These are phyloP conservation scores for Rhabdophis nuchalis DNA, from an alignment of 2,797 vertebrate species.

Conservation along the genomic window DNA sequence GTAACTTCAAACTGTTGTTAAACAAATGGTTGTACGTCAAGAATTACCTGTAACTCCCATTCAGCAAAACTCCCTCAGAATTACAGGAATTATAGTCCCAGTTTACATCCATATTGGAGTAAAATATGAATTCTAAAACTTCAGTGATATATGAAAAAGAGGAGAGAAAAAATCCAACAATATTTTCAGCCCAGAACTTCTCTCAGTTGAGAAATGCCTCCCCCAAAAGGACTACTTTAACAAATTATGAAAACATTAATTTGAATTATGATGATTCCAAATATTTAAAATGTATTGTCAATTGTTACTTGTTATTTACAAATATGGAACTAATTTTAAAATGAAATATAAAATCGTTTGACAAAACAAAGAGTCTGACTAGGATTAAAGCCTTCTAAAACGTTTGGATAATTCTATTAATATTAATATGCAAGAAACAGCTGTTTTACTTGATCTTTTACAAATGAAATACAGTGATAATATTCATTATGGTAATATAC, in stretches of 20 bases:
- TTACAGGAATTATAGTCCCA: neutral
- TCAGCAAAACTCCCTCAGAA: neutral
- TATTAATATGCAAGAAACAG: neutral
- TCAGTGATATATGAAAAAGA: neutral
- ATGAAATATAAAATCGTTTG: neutral
- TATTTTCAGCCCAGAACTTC: neutral
- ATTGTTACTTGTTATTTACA: neutral
- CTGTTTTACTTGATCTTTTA: neutral
- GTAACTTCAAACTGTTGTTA: neutral
- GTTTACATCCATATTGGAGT: neutral
- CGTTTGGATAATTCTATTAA: neutral
- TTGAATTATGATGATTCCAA: neutral
- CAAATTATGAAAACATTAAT: neutral
- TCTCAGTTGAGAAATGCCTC: neutral
- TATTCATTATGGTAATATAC: neutral
- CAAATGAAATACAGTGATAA: neutral
- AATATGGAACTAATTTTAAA: neutral
- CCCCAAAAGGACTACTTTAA: neutral
- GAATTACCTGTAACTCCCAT: neutral
- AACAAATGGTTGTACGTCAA: neutral
- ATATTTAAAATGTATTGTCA: neutral
- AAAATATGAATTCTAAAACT: neutral
- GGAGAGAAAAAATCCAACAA: neutral
- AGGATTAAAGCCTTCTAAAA: neutral
- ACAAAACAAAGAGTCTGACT: neutral